Evolutionary conservation across 2,888 invertebrate species (phyloP).

Genomic region (Tinea trinotella): DNA sequence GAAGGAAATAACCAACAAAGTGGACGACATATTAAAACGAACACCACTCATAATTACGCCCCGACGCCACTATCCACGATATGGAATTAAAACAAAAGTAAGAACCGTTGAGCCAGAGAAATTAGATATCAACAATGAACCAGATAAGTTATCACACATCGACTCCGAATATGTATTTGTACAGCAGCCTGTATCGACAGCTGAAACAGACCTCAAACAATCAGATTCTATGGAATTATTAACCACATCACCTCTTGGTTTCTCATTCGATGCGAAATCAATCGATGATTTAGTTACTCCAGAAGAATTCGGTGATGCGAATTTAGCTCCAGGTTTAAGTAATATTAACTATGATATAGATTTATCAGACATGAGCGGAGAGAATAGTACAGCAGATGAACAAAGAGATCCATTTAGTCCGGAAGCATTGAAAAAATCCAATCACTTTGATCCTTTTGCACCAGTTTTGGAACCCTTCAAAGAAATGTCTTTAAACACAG

Average conservation of each 20-base stretch:
- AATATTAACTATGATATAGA: conserved; percentile 85
- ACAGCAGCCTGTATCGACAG: no score
- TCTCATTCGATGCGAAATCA: conserved; percentile 72
- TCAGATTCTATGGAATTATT: conserved; percentile 64
- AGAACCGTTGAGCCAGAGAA: conserved; percentile 19
- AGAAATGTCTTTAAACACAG: conserved; percentile 42
- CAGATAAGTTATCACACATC: no score
- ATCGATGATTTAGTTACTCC: conserved; percentile 74
- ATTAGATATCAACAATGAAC: no score
- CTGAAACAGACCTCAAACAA: conserved; percentile 50
- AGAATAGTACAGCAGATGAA: conserved; percentile 78
- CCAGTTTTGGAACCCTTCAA: conserved; percentile 44
- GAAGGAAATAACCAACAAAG: conserved; percentile 81
- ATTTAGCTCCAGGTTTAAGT: conserved; percentile 74
- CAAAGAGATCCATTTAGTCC: conserved; percentile 73
- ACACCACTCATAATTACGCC: conserved; percentile 78
- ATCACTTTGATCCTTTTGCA: conserved; percentile 30
- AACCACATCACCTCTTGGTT: conserved; percentile 72
- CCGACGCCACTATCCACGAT: conserved; percentile 28
- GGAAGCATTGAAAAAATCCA: conserved; percentile 48
- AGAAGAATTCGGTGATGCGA: conserved; percentile 69
- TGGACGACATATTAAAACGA: conserved; percentile 78
- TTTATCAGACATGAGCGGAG: conserved; percentile 80
- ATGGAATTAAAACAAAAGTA: no score
- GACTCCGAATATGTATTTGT: no score